phyloP scores from a whole-genome alignment of 2,888 invertebrate species.

The Eupithecia pulchellata region DNA sequence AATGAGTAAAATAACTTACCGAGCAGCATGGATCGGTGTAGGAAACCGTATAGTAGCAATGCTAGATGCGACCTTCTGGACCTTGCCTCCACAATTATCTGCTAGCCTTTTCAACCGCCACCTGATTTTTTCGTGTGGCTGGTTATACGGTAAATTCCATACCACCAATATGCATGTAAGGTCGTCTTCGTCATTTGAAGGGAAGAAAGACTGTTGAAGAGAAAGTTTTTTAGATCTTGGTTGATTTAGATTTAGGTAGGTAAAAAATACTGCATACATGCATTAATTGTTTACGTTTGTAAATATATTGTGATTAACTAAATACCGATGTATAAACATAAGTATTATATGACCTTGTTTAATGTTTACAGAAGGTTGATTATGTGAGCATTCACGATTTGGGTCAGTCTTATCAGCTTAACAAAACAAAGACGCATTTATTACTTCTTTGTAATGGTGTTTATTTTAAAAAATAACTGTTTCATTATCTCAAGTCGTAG shows the following conservation, averaged over 20 bases:
- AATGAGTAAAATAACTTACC: slow-evolving; percentile 74
- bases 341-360: background rate
- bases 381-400: background rate
- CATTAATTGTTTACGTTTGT: slow-evolving; percentile 1
- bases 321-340: background rate
- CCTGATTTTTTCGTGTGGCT: slow-evolving; percentile 84
- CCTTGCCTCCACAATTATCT: slow-evolving; percentile 93
- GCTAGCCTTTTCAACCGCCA: slow-evolving; percentile 88
- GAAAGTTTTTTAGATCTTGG: slow-evolving; percentile 9
- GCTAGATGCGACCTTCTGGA: slow-evolving; percentile 86
- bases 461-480: background rate
- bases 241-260: background rate
- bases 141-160: slow-evolving; percentile 72
- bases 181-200: slow-evolving; percentile 69
- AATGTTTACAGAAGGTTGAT: slow-evolving; percentile 1
- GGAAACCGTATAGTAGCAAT: slow-evolving; percentile 89
- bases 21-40: slow-evolving; percentile 88
- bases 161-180: slow-evolving; percentile 87
- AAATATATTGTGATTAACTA: background rate
- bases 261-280: background rate
- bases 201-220: slow-evolving; percentile 54
- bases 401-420: background rate
- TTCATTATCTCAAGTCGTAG: background rate
- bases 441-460: background rate
- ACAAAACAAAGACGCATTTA: slow-evolving; percentile 1